Evolutionary conservation across 35 echinoderm and acorn worm genomes (phyloP).

Genomic region (Hemicentrotus pulcherrimus): DNA sequence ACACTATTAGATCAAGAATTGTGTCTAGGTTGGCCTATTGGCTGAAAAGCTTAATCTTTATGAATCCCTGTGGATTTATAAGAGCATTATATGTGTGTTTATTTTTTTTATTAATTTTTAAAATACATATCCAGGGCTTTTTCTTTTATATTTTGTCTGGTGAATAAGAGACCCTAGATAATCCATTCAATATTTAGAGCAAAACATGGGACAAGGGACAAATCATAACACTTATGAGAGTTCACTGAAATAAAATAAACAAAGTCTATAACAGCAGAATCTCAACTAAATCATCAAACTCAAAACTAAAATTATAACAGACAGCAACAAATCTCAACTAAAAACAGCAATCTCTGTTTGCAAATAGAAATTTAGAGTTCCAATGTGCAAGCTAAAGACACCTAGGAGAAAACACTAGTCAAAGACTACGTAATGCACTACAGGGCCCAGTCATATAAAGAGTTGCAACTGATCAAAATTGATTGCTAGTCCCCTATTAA

Average conservation of each 20-base stretch:
- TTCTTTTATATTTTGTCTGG: no score
- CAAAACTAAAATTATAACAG: neutral
- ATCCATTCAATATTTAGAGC: no score
- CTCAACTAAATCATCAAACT: neutral
- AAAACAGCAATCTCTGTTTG: neutral
- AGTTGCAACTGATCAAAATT: neutral
- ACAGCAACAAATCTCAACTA: neutral
- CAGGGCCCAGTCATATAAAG: neutral
- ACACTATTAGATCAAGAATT: no score
- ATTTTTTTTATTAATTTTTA: no score
- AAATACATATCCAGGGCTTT: no score
- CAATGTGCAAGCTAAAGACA: neutral
- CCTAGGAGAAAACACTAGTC: neutral
- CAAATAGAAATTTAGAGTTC: neutral
- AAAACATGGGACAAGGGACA: no score
- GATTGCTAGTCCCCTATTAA: neutral
- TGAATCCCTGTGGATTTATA: no score
- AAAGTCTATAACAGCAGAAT: neutral
- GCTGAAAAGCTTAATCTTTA: neutral
- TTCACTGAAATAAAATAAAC: no score
- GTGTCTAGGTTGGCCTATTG: no score
- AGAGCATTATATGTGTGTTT: no score
- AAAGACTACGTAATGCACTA: neutral
- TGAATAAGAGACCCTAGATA: no score
- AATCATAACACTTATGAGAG: no score